Percentiles rank a stretch among this genome's conserved stretches.
phyloP scores from a whole-genome alignment of 2,888 invertebrate species.

The Scaptodrosophila latifasciaeformis region DNA sequence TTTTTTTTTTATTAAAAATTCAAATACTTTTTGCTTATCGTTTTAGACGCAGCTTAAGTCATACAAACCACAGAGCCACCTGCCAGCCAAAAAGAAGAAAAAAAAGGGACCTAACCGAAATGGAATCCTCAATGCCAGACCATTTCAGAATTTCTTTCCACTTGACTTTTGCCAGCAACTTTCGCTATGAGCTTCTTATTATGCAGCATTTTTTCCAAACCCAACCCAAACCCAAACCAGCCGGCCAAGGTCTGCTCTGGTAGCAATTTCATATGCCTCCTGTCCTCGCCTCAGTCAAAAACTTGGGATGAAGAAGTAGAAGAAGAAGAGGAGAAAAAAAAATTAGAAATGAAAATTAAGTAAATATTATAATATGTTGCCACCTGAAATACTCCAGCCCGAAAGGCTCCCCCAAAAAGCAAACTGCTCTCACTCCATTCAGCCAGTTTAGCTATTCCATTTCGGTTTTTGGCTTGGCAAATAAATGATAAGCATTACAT shows the following conservation, averaged over 20 bases:
- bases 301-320: not conserved
- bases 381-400: conserved; percentile 22
- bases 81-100: conserved; percentile 6
- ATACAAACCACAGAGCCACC: conserved; percentile 31
- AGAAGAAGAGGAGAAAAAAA: conserved; percentile 23
- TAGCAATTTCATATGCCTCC: conserved; percentile 54
- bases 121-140: not conserved
- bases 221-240: too few species aligned
- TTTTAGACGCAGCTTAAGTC: conserved; percentile 59
- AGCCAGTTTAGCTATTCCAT: conserved; percentile 22
- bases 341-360: conserved; percentile 69
- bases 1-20: conserved; percentile 69
- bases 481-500: conserved; percentile 70
- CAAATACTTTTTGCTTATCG: conserved; percentile 69
- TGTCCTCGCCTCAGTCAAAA: conserved; percentile 27
- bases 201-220: conserved; percentile 57
- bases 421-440: too few species aligned
- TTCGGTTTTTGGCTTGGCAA: conserved; percentile 50
- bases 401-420: conserved; percentile 12
- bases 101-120: not conserved
- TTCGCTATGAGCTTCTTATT: conserved; percentile 57
- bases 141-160: too few species aligned
- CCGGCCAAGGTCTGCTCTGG: conserved; percentile 38
- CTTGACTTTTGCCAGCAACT: conserved; percentile 36
- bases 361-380: conserved; percentile 67